Base-by-base conservation (phyloP, 2,113 vertebrate genomes). In the Ondatra zibethicus region DNA sequence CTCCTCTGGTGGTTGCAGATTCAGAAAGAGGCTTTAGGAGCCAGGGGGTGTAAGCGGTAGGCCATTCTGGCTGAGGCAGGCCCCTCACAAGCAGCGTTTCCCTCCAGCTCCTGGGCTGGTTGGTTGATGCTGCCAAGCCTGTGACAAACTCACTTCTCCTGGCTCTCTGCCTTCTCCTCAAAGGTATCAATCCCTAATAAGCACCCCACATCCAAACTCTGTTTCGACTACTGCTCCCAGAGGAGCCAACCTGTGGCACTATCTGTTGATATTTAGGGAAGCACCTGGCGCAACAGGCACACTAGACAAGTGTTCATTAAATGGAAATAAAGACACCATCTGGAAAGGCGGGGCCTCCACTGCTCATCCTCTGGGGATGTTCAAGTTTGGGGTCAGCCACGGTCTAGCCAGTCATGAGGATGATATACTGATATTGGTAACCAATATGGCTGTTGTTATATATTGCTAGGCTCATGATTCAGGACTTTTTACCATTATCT, bases 181-280 rank as follows among this genome's bases (percentile, higher is more conserved):
- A 82, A 92, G 50, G 77, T 45, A 39, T 55, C 72, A 73, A 81
- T 78, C 39, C 68, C 81, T 95, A 42, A 75, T 12, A 73, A 86
- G 73, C 33, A 75, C 23, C 11, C 73, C 88, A 87, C 36, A 82
- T 31, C 39, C 85, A 88, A 89, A 45, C 61, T 91, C 76, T 81
- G 82, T 63, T 45, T 86, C 92, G 73, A 7, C n/a, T 16, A 21
- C 65, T 61, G 63, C 61, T 84, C 85, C 61, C 70, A 72, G 58
- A 93, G 55, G 73, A 39, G 73, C 52, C 58, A 88, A 29, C 66
- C 84, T 65, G 14, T 31, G 3, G 86, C 0, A 2, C 42, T 27
- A 61, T n/a, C 82, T 92, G 84, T 76, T 58, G 84, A 47, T 73
- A 70, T 17, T 89, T 73, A 77, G 75, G 96, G 81, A 52, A 52